These are phyloP conservation scores for Cephus spinipes DNA, from an alignment of 2,888 invertebrate species.

Conservation along the genomic window DNA sequence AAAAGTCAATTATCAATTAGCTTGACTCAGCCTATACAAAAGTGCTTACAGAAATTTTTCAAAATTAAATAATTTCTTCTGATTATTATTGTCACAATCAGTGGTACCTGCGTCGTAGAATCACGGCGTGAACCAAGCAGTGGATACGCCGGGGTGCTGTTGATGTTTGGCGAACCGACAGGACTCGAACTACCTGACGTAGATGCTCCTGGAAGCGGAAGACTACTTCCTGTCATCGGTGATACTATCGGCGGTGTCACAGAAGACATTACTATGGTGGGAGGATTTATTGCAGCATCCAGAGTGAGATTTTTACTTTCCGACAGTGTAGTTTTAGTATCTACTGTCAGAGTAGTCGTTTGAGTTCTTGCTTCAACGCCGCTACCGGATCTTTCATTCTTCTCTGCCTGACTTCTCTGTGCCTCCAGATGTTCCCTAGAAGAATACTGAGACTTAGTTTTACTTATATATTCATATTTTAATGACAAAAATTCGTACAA, in stretches of 20 bases:
- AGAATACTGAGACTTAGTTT: constrained; percentile 7
- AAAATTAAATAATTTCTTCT: background rate
- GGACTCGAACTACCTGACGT: constrained; percentile 67
- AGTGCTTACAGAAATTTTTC: background rate
- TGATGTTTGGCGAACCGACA: constrained; percentile 62
- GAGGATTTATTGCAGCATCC: constrained; percentile 68
- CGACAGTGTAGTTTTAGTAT: constrained; percentile 16
- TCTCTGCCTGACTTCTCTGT: constrained; percentile 47
- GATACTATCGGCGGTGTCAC: constrained; percentile 87
- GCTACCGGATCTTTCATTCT: constrained; percentile 46
- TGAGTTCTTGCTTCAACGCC: constrained; percentile 69
- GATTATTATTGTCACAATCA: background rate
- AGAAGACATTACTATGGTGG: constrained; percentile 85
- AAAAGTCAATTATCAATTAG: background rate
- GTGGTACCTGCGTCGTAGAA: constrained; percentile 86
- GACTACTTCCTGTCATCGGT: constrained; percentile 71
- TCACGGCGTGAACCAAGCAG: constrained; percentile 75
- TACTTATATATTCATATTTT: background rate
- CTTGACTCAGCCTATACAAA: background rate
- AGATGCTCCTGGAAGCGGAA: constrained; percentile 68
- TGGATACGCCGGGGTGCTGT: constrained; percentile 69
- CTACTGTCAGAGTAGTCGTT: constrained; percentile 42
- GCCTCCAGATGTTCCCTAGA: constrained; percentile 59
- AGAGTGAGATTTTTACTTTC: constrained; percentile 40
- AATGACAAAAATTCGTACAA: background rate